phyloP scores from a whole-genome alignment of 2,113 vertebrate genomes.

The Melanocharis versteri region DNA sequence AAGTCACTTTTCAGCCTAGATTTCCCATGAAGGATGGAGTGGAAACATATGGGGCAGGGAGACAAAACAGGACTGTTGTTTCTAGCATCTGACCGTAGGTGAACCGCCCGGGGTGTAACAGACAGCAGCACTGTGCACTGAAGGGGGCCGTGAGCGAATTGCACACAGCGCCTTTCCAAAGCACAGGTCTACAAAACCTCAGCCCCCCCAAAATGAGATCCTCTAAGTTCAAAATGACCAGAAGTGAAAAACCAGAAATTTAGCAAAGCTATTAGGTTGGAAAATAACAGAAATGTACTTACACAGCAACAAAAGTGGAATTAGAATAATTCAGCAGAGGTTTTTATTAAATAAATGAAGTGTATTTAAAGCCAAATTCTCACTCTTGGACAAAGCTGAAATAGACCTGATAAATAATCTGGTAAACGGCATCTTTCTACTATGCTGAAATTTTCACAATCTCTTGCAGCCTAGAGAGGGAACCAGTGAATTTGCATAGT shows the following conservation, averaged over 20 bases:
- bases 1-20: background rate
- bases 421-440: background rate
- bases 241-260: background rate
- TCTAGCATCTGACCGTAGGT: background rate
- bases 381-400: background rate
- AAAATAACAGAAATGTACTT: background rate
- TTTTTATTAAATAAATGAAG: background rate
- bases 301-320: background rate
- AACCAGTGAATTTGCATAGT: background rate
- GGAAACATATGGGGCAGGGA: background rate
- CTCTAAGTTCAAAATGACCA: background rate
- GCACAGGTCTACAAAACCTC: background rate
- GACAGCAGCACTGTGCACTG: background rate
- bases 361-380: background rate
- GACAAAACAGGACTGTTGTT: background rate
- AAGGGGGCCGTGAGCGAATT: background rate
- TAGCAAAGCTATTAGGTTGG: background rate
- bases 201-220: background rate
- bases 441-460: background rate
- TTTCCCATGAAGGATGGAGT: background rate
- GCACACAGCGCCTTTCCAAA: background rate
- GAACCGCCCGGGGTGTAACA: fast-evolving
- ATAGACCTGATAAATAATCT: background rate
- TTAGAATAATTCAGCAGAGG: background rate
- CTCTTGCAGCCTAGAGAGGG: background rate